Conservation (phyloP, 2,888 invertebrate species). For the Sthenelais limicola region DNA sequence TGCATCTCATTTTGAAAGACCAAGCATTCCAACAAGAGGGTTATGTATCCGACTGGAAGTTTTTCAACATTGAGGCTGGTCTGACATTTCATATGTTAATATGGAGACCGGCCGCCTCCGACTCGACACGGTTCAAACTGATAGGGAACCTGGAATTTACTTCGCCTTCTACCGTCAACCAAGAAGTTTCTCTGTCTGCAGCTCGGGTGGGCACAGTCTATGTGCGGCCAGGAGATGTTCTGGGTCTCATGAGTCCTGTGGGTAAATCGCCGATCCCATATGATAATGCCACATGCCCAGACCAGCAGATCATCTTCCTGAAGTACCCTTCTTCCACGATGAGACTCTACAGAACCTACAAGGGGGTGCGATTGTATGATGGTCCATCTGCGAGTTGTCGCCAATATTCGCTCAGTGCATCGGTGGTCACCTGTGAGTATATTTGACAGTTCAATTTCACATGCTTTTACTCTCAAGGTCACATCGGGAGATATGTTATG, state of each 20-base stretch:
- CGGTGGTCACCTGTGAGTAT: background rate
- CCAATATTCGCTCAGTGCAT: background rate
- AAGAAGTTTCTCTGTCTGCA: background rate
- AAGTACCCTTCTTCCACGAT: background rate
- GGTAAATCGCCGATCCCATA: background rate
- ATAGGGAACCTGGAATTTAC: background rate
- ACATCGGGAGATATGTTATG: too few relatives aligned
- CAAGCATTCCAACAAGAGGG: slow-evolving; percentile 1
- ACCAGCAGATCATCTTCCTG: background rate
- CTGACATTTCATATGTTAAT: background rate
- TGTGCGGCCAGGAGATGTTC: background rate
- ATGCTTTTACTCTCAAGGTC: too few relatives aligned
- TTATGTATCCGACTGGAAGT: slow-evolving; percentile 1
- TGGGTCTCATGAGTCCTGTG: background rate
- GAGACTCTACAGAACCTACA: slow-evolving; percentile 5
- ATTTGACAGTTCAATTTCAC: too few relatives aligned
- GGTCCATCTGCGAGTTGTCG: background rate
- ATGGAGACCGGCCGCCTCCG: slow-evolving; percentile 9
- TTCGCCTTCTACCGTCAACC: slow-evolving; percentile 18
- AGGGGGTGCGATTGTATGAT: background rate
- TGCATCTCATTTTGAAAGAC: too few relatives aligned
- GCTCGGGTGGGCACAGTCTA: slow-evolving; percentile 7
- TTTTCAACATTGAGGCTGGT: slow-evolving; percentile 7
- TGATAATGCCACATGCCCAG: slow-evolving; percentile 11
- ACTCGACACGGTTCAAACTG: background rate